Conservation (phyloP, 1,140 invertebrate species). For the Drosophila malerkotliana region DNA sequence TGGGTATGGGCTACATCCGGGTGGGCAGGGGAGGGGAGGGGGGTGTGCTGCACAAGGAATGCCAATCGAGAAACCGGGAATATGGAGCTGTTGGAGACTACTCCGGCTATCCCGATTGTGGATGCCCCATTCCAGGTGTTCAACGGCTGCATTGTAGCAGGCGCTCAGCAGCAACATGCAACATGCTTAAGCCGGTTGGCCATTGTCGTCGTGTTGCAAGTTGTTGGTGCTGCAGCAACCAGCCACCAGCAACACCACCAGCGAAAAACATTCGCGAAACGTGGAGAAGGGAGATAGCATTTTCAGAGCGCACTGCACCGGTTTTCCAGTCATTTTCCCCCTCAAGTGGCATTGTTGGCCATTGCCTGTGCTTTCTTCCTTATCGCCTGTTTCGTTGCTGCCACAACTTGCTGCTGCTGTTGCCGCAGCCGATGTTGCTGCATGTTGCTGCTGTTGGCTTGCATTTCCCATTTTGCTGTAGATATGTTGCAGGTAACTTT, state of each 20-base stretch:
- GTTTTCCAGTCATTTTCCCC: constrained; percentile 54
- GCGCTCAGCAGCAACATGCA: constrained; percentile 53
- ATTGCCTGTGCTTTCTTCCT: constrained; percentile 75
- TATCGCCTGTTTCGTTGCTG: constrained; percentile 74
- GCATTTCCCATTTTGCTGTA: constrained; percentile 35
- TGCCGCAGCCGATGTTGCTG: constrained; percentile 42
- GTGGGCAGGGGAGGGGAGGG: not conserved
- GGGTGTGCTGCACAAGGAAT: not conserved
- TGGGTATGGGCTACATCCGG: constrained; percentile 4
- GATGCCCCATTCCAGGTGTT: constrained; percentile 81
- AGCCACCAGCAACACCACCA: not conserved
- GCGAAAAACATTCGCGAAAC: constrained; percentile 32
- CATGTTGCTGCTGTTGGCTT: constrained; percentile 39
- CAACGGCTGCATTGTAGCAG: constrained; percentile 58
- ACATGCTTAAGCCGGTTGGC: not conserved
- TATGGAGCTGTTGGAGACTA: not conserved
- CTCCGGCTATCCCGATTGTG: constrained; percentile 63
- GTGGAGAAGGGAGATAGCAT: constrained; percentile 31
- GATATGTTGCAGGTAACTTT: constrained; percentile 48
- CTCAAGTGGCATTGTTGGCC: constrained; percentile 30
- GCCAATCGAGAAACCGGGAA: not conserved
- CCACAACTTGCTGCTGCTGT: constrained; percentile 48
- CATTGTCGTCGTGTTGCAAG: constrained; percentile 52
- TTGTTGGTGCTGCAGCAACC: constrained; percentile 12
- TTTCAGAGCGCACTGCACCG: constrained; percentile 63